These are phyloP conservation scores for Orcinus orca DNA, from an alignment of 2,113 vertebrate species.

Conservation along the genomic window DNA sequence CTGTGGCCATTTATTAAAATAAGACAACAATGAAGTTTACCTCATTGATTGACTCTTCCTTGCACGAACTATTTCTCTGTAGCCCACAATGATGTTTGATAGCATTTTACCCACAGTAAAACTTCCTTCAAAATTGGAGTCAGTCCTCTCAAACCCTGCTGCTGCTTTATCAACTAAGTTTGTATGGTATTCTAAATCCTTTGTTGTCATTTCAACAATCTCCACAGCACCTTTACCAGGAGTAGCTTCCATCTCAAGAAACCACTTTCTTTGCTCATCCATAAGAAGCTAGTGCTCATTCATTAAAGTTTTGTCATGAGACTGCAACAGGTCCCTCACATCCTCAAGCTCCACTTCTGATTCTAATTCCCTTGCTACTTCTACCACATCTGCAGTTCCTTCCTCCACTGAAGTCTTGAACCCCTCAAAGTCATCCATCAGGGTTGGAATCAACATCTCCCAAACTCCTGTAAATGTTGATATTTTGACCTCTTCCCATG, in stretches of 20 bases:
- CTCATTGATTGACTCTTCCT: too few species aligned
- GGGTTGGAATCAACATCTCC: background rate
- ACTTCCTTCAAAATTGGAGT: background rate
- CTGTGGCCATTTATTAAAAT: too few species aligned
- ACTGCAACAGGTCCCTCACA: background rate
- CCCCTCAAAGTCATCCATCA: background rate
- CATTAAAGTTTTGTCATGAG: background rate
- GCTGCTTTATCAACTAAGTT: background rate
- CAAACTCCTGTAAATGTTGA: background rate
- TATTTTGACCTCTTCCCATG: background rate
- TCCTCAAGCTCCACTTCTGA: background rate
- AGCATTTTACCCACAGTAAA: too few species aligned
- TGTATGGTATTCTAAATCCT: background rate
- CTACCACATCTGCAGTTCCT: background rate
- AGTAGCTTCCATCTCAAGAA: background rate
- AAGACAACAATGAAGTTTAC: too few species aligned
- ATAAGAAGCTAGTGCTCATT: background rate
- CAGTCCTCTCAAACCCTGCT: background rate
- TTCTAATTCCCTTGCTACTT: background rate
- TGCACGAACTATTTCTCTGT: too few species aligned
- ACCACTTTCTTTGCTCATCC: background rate
- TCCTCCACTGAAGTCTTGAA: background rate
- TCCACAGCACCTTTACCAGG: background rate
- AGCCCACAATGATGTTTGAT: too few species aligned
- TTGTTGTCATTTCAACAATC: background rate